These are phyloP conservation scores for Galeopsomyia nigrocyanea DNA, from an alignment of 2,888 invertebrate genomes.

Conservation along the genomic window DNA sequence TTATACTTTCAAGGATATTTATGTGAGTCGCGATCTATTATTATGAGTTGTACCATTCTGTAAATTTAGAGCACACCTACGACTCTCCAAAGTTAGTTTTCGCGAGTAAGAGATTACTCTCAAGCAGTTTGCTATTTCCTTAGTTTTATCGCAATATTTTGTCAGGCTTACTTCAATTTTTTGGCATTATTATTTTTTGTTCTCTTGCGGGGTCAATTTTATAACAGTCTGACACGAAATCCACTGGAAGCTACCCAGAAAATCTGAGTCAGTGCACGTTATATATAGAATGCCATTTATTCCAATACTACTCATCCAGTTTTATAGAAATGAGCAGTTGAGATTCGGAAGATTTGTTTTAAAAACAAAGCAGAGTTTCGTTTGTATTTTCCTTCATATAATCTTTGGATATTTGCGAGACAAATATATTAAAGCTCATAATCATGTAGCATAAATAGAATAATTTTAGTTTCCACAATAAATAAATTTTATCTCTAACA, in stretches of 20 bases:
- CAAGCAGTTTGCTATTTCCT: background rate
- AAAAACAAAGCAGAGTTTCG: background rate
- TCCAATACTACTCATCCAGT: slow-evolving; percentile 34
- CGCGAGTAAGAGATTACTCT: no score
- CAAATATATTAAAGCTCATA: no score
- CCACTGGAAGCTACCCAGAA: slow-evolving; percentile 50
- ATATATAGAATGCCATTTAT: slow-evolving; percentile 55
- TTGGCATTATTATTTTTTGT: background rate
- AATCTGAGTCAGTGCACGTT: slow-evolving; percentile 56
- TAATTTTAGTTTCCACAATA: background rate
- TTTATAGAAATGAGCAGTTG: slow-evolving; percentile 12
- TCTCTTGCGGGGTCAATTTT: slow-evolving; percentile 20
- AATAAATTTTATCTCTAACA: slow-evolving; percentile 2
- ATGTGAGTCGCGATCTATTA: background rate
- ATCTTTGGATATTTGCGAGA: no score
- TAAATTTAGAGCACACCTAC: background rate
- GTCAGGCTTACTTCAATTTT: slow-evolving; percentile 3
- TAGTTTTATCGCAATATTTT: slow-evolving; percentile 22
- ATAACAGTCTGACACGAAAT: slow-evolving; percentile 30
- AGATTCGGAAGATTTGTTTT: background rate
- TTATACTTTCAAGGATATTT: slow-evolving; percentile 10
- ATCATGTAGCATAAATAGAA: no score
- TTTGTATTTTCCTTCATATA: slow-evolving; percentile 4
- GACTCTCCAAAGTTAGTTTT: slow-evolving; percentile 5
- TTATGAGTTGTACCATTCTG: background rate